Base-by-base conservation (phyloP, 1,140 invertebrate species). In the Idris sp. region DNA sequence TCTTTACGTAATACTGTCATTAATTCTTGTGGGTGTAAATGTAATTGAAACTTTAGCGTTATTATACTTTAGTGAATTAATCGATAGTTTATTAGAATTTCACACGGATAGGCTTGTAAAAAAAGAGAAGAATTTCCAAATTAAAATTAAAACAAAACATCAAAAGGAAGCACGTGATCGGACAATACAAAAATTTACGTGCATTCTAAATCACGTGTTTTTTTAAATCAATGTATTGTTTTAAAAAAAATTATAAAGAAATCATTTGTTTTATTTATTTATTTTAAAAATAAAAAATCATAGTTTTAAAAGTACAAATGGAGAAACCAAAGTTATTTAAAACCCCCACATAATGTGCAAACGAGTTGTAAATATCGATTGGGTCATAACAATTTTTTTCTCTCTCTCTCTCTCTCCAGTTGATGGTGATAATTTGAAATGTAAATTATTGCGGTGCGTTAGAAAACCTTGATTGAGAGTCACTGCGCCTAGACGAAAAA, bases 401-500 rank as follows among this genome's bases (percentile, higher is more conserved):
- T 41, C 22, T 25, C 8, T 25, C 11, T 14, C 5, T 26, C 6
- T 44, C 36, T 28, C 4, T 33, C 8, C 36, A 26, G 5, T 43
- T 61, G 31, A 54, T 33, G 53, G 36, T 38, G 40, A 18, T 43
- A 54, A 71, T 71, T 71, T 61, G 48, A 54, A 71, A 71, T 71
- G 65, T 71, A 61, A 71, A 71, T 71, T 7, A n/a, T n/a, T n/a
- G n/a, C n/a, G n/a, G n/a, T n/a, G 31, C 30, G 25, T 31, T 44
- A 38, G 54, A 22, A 28, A 56, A 19, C 69, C 59, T 73, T 65
- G 69, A 25, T 61, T 74, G 53, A 65, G 61, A 65, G 31, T 26
- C 61, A 65, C 69, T 65, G 31, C 11, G 30, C 38, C 25, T 61
- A 61, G 69, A 65, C 69, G 46, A 65, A 74, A 74, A 74, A 74